Evolutionary conservation across 2,888 invertebrate genomes (phyloP).

Genomic region (Cantharis flavilabris): DNA sequence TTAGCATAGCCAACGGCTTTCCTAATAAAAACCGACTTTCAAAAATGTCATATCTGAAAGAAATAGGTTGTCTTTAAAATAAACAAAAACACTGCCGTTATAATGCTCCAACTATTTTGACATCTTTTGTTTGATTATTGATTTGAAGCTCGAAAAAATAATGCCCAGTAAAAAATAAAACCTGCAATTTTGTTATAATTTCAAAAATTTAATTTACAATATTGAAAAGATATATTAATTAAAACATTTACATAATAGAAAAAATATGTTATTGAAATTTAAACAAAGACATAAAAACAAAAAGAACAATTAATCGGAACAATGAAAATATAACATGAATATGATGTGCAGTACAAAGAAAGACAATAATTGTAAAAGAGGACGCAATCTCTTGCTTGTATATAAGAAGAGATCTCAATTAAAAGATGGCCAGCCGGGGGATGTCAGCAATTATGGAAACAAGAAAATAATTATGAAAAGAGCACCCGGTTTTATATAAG

Average conservation of each 20-base stretch:
- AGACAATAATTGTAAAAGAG: slow-evolving; percentile 27
- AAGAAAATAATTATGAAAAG: slow-evolving; percentile 35
- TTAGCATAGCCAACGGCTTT: not conserved
- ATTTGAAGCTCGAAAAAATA: not conserved
- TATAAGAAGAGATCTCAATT: slow-evolving; percentile 47
- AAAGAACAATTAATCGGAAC: slow-evolving; percentile 33
- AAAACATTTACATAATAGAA: not conserved
- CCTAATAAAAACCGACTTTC: slow-evolving; percentile 1
- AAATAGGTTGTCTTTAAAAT: not conserved
- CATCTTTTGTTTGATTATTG: not conserved
- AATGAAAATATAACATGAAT: slow-evolving; percentile 34
- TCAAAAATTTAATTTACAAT: not conserved
- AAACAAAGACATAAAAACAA: slow-evolving; percentile 29
- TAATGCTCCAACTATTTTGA: not conserved
- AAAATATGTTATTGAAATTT: slow-evolving; percentile 23
- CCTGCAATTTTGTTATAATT: not conserved
- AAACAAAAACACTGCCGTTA: not conserved
- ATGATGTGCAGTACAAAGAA: slow-evolving; percentile 32
- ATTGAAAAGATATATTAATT: slow-evolving; percentile 1
- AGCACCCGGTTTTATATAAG: slow-evolving; percentile 29
- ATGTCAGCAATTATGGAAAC: slow-evolving; percentile 30
- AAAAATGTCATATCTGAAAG: not conserved
- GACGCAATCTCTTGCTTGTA: slow-evolving; percentile 33
- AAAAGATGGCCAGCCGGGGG: slow-evolving; percentile 46
- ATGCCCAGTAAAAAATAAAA: not conserved